Evolutionary conservation across 2,888 invertebrate genomes (phyloP).

Genomic region (Phaonia tiefii): DNA sequence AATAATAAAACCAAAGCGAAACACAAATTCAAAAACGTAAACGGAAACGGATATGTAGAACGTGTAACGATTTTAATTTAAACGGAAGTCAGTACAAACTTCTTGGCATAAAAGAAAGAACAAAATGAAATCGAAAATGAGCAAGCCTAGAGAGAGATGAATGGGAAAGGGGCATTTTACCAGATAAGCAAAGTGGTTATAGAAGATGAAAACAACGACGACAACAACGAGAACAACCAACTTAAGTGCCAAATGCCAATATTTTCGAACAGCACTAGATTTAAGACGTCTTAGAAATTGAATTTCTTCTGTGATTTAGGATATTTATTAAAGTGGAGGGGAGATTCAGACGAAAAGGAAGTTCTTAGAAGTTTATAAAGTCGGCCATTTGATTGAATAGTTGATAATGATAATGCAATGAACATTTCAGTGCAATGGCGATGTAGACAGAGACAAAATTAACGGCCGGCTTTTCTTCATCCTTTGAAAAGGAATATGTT

Average conservation of each 20-base stretch:
- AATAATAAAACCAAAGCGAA: neutral
- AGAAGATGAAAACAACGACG: neutral
- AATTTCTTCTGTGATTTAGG: neutral
- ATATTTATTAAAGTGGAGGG: neutral
- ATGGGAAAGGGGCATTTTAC: constrained; percentile 6
- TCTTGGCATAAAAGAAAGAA: too few relatives aligned
- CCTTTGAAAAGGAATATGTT: too few relatives aligned
- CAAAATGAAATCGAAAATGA: too few relatives aligned
- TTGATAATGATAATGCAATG: too few relatives aligned
- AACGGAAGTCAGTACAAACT: constrained; percentile 11
- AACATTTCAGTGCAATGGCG: too few relatives aligned
- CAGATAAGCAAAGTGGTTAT: neutral
- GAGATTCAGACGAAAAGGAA: too few relatives aligned
- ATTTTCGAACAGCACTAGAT: neutral
- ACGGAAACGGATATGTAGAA: constrained; percentile 29
- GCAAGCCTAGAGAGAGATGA: constrained; percentile 6
- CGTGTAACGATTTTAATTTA: constrained; percentile 36
- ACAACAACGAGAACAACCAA: too few relatives aligned
- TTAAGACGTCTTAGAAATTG: neutral
- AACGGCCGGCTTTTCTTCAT: too few relatives aligned
- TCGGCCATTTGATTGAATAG: too few relatives aligned
- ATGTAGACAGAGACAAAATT: too few relatives aligned
- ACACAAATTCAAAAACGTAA: constrained; percentile 14
- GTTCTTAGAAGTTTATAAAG: too few relatives aligned
- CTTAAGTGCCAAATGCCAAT: neutral